A percentile compares a stretch with the other conserved stretches of the same genome.
Evolutionary conservation across 2,113 vertebrate species (phyloP).

Genomic region (Cyanistes caeruleus): DNA sequence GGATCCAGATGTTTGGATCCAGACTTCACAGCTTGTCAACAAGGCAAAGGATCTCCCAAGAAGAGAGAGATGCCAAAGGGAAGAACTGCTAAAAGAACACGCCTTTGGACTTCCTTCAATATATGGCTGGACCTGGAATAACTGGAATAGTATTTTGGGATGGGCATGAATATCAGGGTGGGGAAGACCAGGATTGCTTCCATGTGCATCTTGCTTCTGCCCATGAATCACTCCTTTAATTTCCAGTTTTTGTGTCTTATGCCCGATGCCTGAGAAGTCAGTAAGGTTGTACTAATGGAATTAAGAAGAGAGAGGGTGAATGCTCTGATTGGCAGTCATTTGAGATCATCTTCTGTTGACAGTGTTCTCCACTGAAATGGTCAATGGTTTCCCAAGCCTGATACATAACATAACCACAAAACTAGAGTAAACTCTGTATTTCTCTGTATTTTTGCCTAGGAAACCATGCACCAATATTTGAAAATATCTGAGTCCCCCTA

Average conservation of each 20-base stretch:
- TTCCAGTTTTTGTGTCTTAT: slow-evolving; percentile 15
- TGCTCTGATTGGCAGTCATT: background rate
- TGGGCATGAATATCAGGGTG: slow-evolving; percentile 1
- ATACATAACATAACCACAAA: background rate
- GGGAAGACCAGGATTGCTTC: background rate
- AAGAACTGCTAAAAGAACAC: background rate
- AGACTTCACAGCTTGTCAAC: background rate
- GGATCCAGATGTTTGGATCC: background rate
- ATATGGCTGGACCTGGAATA: slow-evolving; percentile 10
- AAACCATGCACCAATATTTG: background rate
- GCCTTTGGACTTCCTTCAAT: background rate
- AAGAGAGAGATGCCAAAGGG: background rate
- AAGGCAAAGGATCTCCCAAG: background rate
- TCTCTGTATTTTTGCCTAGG: background rate
- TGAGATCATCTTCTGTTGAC: background rate
- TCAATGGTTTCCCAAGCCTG: background rate
- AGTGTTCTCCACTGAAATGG: background rate
- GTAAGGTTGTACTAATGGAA: background rate
- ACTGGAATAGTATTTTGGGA: slow-evolving; percentile 37
- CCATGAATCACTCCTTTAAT: slow-evolving; percentile 11
- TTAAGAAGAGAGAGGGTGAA: background rate
- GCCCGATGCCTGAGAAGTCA: background rate
- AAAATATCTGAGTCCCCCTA: background rate
- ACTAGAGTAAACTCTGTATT: background rate
- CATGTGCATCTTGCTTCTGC: background rate